phyloP scores from a whole-genome alignment of 2,888 invertebrate species.

The Toxonevra muliebris region DNA sequence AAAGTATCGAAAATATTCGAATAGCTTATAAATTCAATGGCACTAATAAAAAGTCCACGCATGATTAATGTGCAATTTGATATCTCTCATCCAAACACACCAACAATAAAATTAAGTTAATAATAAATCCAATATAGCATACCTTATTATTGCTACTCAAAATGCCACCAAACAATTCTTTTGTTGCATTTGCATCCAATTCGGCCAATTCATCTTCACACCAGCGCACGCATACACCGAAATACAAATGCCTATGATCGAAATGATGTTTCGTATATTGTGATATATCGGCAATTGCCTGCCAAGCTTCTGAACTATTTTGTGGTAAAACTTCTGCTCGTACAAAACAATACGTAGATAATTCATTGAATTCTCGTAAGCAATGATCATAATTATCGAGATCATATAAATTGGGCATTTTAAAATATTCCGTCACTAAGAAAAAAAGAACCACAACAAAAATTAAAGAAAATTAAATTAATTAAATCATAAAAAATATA shows the following conservation, averaged over 20 bases:
- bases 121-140: too few relatives aligned
- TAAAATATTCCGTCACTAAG: slow-evolving; percentile 60
- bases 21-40: too few relatives aligned
- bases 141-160: slow-evolving; percentile 55
- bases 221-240: slow-evolving; percentile 53
- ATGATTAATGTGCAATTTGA: too few relatives aligned
- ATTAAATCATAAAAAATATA: neutral
- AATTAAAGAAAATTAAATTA: slow-evolving; percentile 18
- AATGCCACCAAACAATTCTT: slow-evolving; percentile 46
- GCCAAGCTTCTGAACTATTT: slow-evolving; percentile 48
- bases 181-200: slow-evolving; percentile 37
- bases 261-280: slow-evolving; percentile 56
- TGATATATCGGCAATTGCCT: slow-evolving; percentile 52
- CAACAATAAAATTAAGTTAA: too few relatives aligned
- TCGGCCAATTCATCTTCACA: slow-evolving; percentile 46
- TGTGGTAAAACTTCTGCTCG: slow-evolving; percentile 55
- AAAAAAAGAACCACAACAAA: slow-evolving; percentile 30
- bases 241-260: slow-evolving; percentile 56
- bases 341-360: slow-evolving; percentile 57
- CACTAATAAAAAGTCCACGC: too few relatives aligned
- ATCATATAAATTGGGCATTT: slow-evolving; percentile 60
- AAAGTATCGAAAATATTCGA: too few relatives aligned
- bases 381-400: slow-evolving; percentile 62
- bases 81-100: too few relatives aligned
- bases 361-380: slow-evolving; percentile 49